These are phyloP conservation scores for Tragelaphus strepsiceros DNA, from an alignment of 2,113 vertebrate species.

Conservation along the genomic window DNA sequence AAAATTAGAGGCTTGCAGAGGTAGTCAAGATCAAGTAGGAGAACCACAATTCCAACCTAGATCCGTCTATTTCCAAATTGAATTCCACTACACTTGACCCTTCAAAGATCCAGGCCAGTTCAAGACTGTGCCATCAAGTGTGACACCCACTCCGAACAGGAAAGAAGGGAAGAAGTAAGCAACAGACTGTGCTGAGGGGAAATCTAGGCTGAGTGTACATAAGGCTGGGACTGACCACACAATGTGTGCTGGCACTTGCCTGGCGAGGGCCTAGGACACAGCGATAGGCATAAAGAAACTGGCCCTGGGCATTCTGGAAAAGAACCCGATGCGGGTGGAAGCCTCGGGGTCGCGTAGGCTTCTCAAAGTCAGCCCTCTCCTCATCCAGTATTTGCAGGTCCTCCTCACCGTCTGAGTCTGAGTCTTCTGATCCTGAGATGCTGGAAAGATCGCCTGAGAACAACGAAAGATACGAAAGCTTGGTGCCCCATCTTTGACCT, in stretches of 20 bases:
- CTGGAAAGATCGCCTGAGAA: slow-evolving; percentile 92
- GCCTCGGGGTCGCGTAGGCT: background rate
- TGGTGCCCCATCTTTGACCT: background rate
- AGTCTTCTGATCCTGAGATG: slow-evolving; percentile 93
- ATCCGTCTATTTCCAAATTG: background rate
- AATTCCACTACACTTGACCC: background rate
- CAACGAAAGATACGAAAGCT: background rate
- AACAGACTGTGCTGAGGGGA: background rate
- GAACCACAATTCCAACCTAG: background rate
- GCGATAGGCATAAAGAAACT: slow-evolving; percentile 86
- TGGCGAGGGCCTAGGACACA: slow-evolving; percentile 85
- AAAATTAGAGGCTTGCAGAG: background rate
- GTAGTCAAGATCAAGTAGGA: background rate
- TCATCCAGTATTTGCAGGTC: slow-evolving; percentile 7
- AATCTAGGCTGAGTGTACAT: background rate
- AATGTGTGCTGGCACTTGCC: slow-evolving; percentile 74
- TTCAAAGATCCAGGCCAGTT: background rate
- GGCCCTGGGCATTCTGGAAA: slow-evolving; percentile 85
- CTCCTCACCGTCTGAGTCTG: slow-evolving; percentile 72
- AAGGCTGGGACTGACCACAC: background rate
- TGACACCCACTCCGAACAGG: background rate
- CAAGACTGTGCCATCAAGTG: background rate
- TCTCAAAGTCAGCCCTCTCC: background rate
- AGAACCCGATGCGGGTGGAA: slow-evolving; percentile 81
- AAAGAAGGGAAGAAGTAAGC: background rate